These are phyloP conservation scores for Enteromius fasciolatus DNA, from an alignment of 2,797 vertebrate genomes.

Conservation along the genomic window DNA sequence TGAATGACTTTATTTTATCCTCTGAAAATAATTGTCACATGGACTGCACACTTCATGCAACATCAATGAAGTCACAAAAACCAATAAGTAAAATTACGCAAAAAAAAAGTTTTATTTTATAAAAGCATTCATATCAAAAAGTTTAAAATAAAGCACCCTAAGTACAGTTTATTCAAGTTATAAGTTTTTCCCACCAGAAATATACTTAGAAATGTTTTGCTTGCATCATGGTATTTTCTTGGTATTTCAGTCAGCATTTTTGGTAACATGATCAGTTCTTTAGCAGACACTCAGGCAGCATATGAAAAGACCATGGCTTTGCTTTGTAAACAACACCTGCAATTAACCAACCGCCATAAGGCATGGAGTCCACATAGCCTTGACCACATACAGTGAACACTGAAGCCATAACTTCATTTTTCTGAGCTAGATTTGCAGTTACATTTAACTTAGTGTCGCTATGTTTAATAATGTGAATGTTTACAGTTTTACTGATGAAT, in stretches of 20 bases:
- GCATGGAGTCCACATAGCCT: conserved; percentile 21
- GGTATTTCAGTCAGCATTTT: conserved; percentile 36
- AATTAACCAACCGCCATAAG: conserved; percentile 13
- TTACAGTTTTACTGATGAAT: not conserved
- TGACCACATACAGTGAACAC: not conserved
- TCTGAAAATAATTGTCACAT: not conserved
- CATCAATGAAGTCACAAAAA: not conserved
- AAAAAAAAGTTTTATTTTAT: not conserved
- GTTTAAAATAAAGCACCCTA: not conserved
- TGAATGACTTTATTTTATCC: not conserved
- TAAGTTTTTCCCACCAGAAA: conserved; percentile 15
- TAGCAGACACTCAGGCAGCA: conserved; percentile 25
- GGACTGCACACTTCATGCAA: not conserved
- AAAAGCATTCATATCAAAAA: not conserved
- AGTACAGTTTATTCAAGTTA: not conserved
- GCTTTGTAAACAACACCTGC: conserved; percentile 37
- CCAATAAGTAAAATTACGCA: not conserved
- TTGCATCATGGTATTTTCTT: conserved; percentile 36
- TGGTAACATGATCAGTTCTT: conserved; percentile 52
- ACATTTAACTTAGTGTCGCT: not conserved
- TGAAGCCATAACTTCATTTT: not conserved
- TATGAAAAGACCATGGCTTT: conserved; percentile 27
- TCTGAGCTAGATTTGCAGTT: not conserved
- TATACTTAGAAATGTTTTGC: conserved; percentile 32
- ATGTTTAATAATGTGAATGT: not conserved